Evolutionary conservation across 2,113 vertebrate genomes (phyloP).

Genomic region (Peromyscus polionotus): DNA sequence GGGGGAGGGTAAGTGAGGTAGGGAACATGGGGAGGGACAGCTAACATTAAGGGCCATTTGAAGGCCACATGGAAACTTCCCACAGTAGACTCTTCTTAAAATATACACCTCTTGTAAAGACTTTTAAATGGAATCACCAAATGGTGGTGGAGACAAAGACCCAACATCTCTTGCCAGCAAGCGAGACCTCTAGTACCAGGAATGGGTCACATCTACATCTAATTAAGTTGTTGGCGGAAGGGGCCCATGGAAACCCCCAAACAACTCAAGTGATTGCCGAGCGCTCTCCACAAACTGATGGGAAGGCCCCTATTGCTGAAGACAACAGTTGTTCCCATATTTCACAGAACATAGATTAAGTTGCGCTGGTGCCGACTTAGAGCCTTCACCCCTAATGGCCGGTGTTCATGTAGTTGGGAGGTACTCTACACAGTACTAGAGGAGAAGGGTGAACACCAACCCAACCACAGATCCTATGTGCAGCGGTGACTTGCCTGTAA

Average conservation of each 20-base stretch:
- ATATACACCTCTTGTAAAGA: no score
- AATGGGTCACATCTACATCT: not conserved
- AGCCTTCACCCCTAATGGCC: not conserved
- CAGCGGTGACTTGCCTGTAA: not conserved
- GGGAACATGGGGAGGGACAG: no score
- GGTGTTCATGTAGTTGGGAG: not conserved
- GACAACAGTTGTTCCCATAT: not conserved
- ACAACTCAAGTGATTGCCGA: not conserved
- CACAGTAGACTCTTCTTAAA: not conserved
- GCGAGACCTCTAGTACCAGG: not conserved
- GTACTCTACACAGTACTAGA: not conserved
- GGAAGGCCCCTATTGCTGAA: not conserved
- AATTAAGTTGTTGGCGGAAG: not conserved
- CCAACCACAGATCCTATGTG: not conserved
- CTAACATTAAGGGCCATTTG: not conserved
- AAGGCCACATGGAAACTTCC: not conserved
- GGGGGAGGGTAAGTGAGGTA: not conserved
- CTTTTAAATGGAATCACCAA: not conserved
- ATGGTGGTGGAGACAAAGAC: not conserved
- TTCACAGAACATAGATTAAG: not conserved
- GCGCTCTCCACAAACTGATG: not conserved
- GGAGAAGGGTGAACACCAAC: not conserved
- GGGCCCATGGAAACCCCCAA: not conserved
- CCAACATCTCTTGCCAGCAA: not conserved
- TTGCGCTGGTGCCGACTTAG: not conserved